Conservation (phyloP, 2,113 vertebrate genomes). For the Rhinoptilus africanus region DNA sequence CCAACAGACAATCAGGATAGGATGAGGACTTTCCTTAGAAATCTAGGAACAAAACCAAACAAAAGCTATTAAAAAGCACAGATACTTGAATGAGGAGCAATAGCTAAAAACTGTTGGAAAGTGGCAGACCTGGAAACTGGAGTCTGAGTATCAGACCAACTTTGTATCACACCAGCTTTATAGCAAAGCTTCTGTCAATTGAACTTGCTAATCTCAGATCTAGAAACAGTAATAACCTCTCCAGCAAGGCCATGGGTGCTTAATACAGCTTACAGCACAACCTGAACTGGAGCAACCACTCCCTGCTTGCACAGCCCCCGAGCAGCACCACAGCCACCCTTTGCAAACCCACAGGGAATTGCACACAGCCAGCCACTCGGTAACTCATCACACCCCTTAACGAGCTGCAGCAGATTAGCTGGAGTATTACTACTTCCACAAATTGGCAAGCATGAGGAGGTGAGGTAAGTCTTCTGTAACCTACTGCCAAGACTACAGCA, state of each 20-base stretch:
- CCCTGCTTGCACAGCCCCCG: neutral
- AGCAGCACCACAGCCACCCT: neutral
- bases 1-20: neutral
- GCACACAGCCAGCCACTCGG: accelerated
- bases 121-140: neutral
- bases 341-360: neutral
- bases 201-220: neutral
- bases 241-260: neutral
- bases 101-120: neutral
- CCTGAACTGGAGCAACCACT: neutral
- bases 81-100: neutral
- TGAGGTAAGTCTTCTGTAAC: neutral
- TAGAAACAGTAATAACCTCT: neutral
- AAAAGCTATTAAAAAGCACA: neutral
- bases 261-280: neutral
- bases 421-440: neutral
- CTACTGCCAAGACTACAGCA: neutral
- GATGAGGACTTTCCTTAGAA: neutral
- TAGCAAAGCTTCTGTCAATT: neutral
- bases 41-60: neutral
- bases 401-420: neutral
- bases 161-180: neutral
- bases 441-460: neutral
- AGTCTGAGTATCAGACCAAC: neutral
- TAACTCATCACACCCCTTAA: neutral